Evolutionary conservation across 1,140 invertebrate genomes (phyloP).

Genomic region (Hormaphis cornu): DNA sequence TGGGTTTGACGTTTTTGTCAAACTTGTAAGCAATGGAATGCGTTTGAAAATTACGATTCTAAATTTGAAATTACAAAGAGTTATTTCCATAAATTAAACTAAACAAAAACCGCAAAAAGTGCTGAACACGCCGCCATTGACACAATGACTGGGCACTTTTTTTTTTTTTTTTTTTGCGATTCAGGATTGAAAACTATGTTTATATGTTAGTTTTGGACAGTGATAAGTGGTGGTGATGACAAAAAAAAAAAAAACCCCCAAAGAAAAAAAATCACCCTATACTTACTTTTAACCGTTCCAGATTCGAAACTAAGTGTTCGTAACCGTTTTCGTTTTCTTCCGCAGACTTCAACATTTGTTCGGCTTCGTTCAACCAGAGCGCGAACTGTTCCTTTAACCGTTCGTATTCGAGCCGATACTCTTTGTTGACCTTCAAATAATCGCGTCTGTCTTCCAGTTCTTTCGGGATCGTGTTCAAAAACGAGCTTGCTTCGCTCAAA

Average conservation of each 20-base stretch:
- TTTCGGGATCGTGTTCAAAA: slow-evolving; percentile 63
- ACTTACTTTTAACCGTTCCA: slow-evolving; percentile 52
- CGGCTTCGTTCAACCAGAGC: slow-evolving; percentile 76
- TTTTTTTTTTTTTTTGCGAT: too few species aligned
- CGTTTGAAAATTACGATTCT: too few species aligned
- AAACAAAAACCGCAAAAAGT: too few species aligned
- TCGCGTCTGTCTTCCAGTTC: slow-evolving; percentile 68
- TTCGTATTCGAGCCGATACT: slow-evolving; percentile 60
- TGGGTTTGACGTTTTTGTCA: too few species aligned
- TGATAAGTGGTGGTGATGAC: background rate
- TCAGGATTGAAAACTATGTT: too few species aligned
- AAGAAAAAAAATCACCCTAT: background rate
- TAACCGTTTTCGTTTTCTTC: slow-evolving; percentile 78
- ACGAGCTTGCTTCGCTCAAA: slow-evolving; percentile 67
- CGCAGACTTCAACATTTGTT: slow-evolving; percentile 57
- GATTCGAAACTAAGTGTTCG: slow-evolving; percentile 66
- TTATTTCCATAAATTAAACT: too few species aligned
- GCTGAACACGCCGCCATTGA: too few species aligned
- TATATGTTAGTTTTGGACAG: too few species aligned
- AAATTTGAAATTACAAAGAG: too few species aligned
- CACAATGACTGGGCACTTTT: too few species aligned
- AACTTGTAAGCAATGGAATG: too few species aligned
- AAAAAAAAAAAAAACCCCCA: background rate
- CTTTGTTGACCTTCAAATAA: slow-evolving; percentile 68
- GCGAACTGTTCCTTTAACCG: slow-evolving; percentile 64